Percentiles rank a stretch among this genome's conserved stretches.
phyloP scores from a whole-genome alignment of 2,113 vertebrate species.

The Albula goreensis region DNA sequence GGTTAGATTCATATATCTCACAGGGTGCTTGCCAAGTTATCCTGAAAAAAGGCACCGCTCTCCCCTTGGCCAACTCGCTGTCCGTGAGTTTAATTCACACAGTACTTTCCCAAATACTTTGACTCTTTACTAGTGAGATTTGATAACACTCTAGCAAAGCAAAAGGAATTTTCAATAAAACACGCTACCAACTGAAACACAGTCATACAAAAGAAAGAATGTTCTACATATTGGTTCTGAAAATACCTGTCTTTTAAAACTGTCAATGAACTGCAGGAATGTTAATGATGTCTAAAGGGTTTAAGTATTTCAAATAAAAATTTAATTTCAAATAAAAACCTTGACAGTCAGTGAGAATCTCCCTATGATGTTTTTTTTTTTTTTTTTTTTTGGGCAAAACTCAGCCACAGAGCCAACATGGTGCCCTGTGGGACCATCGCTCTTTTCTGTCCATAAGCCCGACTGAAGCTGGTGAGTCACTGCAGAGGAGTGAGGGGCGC shows the following conservation, averaged over 20 bases:
- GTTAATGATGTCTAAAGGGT: no score
- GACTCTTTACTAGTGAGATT: no score
- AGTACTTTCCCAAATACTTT: not conserved
- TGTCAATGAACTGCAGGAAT: no score
- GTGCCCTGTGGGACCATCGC: not conserved
- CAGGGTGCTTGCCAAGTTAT: not conserved
- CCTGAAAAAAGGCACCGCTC: not conserved
- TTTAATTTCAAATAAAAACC: no score
- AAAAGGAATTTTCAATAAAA: no score
- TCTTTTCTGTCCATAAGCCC: not conserved
- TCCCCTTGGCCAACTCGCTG: not conserved
- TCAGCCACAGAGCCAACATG: not conserved
- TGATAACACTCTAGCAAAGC: no score
- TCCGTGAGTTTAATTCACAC: not conserved
- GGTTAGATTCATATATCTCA: not conserved
- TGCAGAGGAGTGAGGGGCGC: not conserved
- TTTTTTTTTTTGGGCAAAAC: not conserved
- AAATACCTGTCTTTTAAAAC: not conserved
- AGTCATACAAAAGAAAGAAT: not conserved
- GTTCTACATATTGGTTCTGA: not conserved
- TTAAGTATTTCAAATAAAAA: no score
- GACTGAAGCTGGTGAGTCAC: not conserved
- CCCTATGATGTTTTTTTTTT: no score
- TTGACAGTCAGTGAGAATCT: no score
- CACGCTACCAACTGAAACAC: not conserved